Evolutionary conservation across 30 jellyfish, hydroid and myxozoan species (phyloP).

Genomic region (Sanderia malayensis): DNA sequence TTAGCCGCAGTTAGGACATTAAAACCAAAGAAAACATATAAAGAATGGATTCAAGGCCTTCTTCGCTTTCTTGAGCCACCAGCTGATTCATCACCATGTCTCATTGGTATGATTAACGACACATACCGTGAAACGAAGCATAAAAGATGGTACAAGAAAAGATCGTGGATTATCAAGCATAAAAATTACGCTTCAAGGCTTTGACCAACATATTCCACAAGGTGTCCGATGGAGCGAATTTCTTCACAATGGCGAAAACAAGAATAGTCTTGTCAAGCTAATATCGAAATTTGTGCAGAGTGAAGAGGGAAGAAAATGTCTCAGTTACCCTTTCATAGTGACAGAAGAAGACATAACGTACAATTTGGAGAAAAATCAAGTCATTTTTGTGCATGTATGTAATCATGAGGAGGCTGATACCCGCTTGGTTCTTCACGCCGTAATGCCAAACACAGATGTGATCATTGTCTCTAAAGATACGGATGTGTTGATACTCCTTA

Average conservation of each 20-base stretch:
- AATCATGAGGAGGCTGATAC: not conserved
- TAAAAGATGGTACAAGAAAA: not conserved
- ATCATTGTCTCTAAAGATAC: not conserved
- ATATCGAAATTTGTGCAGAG: not conserved
- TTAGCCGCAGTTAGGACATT: not conserved
- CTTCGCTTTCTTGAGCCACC: conserved; percentile 3
- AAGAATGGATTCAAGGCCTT: not conserved
- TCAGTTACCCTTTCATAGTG: not conserved
- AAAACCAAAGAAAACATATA: not conserved
- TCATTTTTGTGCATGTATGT: not conserved
- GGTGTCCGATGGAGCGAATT: not conserved
- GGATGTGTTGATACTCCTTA: not conserved
- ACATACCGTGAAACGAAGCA: not conserved
- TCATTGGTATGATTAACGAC: not conserved
- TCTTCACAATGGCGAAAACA: conserved; percentile 1
- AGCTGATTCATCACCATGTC: not conserved
- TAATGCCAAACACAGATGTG: not conserved
- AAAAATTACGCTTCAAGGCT: not conserved
- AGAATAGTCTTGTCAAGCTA: not conserved
- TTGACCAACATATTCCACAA: not conserved
- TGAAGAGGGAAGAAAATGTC: not conserved
- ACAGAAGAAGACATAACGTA: not conserved
- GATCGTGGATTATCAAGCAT: not conserved
- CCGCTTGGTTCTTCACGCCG: conserved; percentile 5
- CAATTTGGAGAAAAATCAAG: not conserved